Evolutionary conservation across 1,140 invertebrate species (phyloP).

Genomic region (Gonioctena quinquepunctata): DNA sequence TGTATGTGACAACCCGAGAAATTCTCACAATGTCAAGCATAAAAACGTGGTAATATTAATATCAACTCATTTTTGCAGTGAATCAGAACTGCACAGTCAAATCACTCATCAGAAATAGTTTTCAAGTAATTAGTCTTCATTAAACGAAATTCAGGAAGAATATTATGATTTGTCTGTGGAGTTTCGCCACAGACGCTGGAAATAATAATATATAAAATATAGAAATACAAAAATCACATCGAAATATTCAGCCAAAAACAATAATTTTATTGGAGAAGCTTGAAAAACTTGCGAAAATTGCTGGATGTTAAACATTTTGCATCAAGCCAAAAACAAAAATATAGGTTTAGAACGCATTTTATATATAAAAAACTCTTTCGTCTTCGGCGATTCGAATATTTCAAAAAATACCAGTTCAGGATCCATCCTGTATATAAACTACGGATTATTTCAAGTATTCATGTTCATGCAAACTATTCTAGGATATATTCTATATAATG

Average conservation of each 20-base stretch:
- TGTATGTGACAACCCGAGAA: too few relatives aligned
- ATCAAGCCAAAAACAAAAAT: background rate
- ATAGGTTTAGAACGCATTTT: background rate
- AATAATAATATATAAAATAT: background rate
- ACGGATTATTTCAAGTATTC: background rate
- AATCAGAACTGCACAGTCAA: background rate
- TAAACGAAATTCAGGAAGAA: too few relatives aligned
- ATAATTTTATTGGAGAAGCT: background rate
- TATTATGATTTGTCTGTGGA: background rate
- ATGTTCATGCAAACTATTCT: background rate
- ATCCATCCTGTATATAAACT: background rate
- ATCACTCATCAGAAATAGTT: background rate
- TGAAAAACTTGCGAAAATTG: background rate
- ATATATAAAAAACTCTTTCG: too few relatives aligned
- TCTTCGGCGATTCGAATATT: too few relatives aligned
- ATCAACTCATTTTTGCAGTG: background rate
- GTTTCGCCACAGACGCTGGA: background rate
- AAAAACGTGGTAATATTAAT: background rate
- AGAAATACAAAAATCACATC: background rate
- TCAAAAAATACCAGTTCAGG: too few relatives aligned
- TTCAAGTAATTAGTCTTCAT: background rate
- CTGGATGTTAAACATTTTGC: background rate
- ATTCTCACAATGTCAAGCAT: background rate
- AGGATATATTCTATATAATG: background rate
- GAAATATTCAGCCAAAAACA: background rate